Evolutionary conservation across 1,140 invertebrate genomes (phyloP), one percentile per base, ranked within the genome.

Genomic region (Achroia grisella): DNA sequence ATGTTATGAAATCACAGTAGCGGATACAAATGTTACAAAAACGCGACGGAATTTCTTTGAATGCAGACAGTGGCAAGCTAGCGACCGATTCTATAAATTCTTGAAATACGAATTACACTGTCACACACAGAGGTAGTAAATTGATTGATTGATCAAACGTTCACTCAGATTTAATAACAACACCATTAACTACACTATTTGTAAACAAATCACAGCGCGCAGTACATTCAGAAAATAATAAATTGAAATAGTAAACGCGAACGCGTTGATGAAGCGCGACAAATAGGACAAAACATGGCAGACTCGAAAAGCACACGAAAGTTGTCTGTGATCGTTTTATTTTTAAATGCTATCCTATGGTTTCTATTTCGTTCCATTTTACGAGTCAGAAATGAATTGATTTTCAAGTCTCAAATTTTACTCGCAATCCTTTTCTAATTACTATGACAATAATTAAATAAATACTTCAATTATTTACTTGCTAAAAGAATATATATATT

Each of bases 201-300:
- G 78, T 82, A 85, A 81, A 85, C 81, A 82, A 82, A 79, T 73
- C 74, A 79, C 76, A 69, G 65, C 68, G 71, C 66, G 71, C 68
- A 76, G 79, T 71, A 71, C 80, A 77, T 75, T 79, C 75, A 79
- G 65, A 78, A 85, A 82, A 70, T 74, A 73, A 64, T 69, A 72
- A 63, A 71, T 80, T 73, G 52, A 54, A 73, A 76, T 62, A 65
- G 54, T 72, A 78, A 72, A 72, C 77, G 73, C 77, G 70, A 76
- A 79, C 71, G 78, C 78, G 75, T 83, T 79, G 73, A 75, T 76
- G 70, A 75, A 81, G 75, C 82, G 84, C 82, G 82, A 87, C 79
- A 86, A 82, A 81, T 84, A 86, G 76, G 79, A 86, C 82, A 86
- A 86, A 86, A 86, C 84, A 86, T 86, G 84, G 84, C 84, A 85